Evolutionary conservation across 2,888 invertebrate species (phyloP).

Genomic region (Hirtodrosophila confusa): DNA sequence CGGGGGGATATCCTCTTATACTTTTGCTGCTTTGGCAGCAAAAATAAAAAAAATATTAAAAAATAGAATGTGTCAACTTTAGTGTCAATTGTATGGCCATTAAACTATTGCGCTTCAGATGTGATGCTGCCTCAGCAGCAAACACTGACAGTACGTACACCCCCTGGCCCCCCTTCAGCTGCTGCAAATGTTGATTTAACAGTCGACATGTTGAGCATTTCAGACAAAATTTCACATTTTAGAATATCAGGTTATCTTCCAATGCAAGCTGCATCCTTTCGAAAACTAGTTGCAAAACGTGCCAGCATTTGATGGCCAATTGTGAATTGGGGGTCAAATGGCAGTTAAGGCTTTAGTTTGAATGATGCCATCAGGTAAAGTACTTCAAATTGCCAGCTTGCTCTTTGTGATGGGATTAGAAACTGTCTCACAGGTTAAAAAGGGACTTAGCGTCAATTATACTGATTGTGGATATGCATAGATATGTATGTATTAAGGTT

Average conservation of each 20-base stretch:
- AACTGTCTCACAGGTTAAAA: background rate
- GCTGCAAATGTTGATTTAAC: slow-evolving; percentile 27
- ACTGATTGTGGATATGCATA: too few relatives aligned
- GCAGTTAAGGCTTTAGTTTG: slow-evolving; percentile 5
- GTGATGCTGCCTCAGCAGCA: slow-evolving; percentile 18
- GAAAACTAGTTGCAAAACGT: slow-evolving; percentile 21
- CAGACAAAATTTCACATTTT: slow-evolving; percentile 49
- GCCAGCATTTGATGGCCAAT: slow-evolving; percentile 15
- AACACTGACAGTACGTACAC: slow-evolving; percentile 12
- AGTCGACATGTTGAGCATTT: slow-evolving; percentile 38
- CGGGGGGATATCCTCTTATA: slow-evolving; percentile 27
- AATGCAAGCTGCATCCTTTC: slow-evolving; percentile 14
- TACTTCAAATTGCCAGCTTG: background rate
- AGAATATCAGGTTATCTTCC: slow-evolving; percentile 47
- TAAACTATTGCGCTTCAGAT: slow-evolving; percentile 62
- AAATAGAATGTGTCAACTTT: slow-evolving; percentile 57
- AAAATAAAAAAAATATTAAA: slow-evolving; percentile 3
- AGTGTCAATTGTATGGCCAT: slow-evolving; percentile 65
- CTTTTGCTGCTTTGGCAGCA: slow-evolving; percentile 16
- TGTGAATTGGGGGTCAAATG: slow-evolving; percentile 5
- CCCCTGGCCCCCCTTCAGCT: background rate
- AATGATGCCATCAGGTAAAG: slow-evolving; percentile 8
- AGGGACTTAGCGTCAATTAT: too few relatives aligned
- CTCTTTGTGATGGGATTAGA: background rate
- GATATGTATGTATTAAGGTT: too few relatives aligned